Evolutionary conservation across 2,113 vertebrate genomes (phyloP).

Genomic region (Percina caprodes): DNA sequence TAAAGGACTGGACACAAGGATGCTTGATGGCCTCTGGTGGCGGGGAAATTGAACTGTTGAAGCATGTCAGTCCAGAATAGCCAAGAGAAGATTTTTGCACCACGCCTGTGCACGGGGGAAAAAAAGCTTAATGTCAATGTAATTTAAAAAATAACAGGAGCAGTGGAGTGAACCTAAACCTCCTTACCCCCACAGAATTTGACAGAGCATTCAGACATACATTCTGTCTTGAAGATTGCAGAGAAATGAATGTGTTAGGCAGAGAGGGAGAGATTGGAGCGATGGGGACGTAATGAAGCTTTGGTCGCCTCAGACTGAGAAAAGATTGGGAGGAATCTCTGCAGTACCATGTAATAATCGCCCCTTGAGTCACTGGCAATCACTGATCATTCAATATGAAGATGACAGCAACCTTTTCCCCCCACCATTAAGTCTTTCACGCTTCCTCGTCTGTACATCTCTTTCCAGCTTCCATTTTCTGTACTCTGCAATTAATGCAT

Average conservation of each 20-base stretch:
- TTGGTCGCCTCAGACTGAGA: constrained; percentile 48
- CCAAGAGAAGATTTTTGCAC: constrained; percentile 46
- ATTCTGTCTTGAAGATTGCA: constrained; percentile 50
- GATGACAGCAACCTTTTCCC: constrained; percentile 51
- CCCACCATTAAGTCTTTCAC: constrained; percentile 49
- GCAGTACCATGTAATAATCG: constrained; percentile 54
- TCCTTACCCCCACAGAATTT: constrained; percentile 43
- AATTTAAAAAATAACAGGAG: constrained; percentile 73
- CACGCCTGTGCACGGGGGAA: not conserved
- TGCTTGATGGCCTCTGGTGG: constrained; percentile 32
- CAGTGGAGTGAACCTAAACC: constrained; percentile 73
- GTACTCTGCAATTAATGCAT: constrained; percentile 39
- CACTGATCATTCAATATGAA: constrained; percentile 78
- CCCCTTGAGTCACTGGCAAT: constrained; percentile 68
- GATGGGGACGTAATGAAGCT: constrained; percentile 50
- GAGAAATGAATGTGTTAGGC: constrained; percentile 38
- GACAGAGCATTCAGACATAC: constrained; percentile 58
- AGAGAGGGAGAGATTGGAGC: constrained; percentile 39
- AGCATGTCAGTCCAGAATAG: constrained; percentile 65
- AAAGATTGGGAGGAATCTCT: constrained; percentile 65
- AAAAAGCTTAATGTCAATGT: constrained; percentile 66
- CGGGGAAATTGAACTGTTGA: constrained; percentile 64
- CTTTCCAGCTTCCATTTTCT: constrained; percentile 46
- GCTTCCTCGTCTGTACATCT: constrained; percentile 49
- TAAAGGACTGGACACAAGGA: constrained; percentile 37